Evolutionary conservation across 2,113 vertebrate genomes (phyloP).

Genomic region (Peromyscus leucopus): DNA sequence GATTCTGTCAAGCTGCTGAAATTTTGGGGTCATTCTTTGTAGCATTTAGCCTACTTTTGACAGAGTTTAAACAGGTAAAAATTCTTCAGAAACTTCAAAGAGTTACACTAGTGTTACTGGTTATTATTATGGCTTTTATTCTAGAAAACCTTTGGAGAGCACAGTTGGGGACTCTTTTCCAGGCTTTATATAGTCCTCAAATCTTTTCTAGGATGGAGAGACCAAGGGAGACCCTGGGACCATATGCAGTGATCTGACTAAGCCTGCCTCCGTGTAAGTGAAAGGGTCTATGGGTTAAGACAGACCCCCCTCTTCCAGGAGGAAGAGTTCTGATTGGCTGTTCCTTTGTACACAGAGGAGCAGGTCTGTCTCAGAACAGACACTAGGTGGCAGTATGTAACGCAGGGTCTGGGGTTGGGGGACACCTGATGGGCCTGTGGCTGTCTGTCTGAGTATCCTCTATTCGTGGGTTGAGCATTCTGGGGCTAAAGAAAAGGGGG

Average conservation of each 20-base stretch:
- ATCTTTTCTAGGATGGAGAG: slow-evolving; percentile 24
- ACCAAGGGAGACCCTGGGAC: background rate
- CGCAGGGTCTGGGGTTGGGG: background rate
- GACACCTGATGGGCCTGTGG: background rate
- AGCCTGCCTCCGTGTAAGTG: background rate
- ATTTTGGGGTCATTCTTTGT: slow-evolving; percentile 52
- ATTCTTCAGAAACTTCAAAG: slow-evolving; percentile 66
- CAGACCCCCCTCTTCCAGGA: background rate
- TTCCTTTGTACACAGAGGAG: background rate
- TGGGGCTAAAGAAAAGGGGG: background rate
- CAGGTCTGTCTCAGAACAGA: background rate
- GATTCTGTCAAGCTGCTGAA: slow-evolving; percentile 35
- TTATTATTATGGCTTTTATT: slow-evolving; percentile 74
- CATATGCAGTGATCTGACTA: background rate
- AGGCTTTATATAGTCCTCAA: background rate
- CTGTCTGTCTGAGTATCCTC: background rate
- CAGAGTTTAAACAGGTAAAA: slow-evolving; percentile 67
- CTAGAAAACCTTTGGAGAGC: slow-evolving; percentile 51
- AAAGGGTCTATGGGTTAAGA: background rate
- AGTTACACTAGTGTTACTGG: slow-evolving; percentile 32
- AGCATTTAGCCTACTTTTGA: slow-evolving; percentile 51
- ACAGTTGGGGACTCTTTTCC: background rate
- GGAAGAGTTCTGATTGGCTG: background rate
- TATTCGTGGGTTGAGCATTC: background rate
- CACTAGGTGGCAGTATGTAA: background rate